Evolutionary conservation across 1,140 invertebrate genomes (phyloP).

Genomic region (Subanguina moxae): DNA sequence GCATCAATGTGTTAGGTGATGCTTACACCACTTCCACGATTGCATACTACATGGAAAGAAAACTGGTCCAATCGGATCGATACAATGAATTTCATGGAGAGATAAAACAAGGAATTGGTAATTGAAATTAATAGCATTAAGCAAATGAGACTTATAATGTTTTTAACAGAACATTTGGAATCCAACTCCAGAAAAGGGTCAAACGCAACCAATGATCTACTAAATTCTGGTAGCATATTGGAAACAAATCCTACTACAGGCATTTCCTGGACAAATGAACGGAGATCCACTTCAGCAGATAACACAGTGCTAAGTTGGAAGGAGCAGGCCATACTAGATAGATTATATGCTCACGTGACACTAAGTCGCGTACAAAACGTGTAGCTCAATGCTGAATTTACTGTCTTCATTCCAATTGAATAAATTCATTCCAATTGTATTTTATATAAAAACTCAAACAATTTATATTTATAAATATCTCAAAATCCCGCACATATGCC

Average conservation of each 20-base stretch:
- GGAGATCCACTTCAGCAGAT: constrained; percentile 7
- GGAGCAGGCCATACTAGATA: constrained; percentile 36
- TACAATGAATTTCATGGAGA: constrained; percentile 48
- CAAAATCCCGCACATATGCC: too few relatives aligned
- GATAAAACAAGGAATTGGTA: constrained; percentile 52
- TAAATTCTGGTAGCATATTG: constrained; percentile 3
- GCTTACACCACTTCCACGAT: constrained; percentile 85
- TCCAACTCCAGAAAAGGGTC: too few relatives aligned
- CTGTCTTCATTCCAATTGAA: too few relatives aligned
- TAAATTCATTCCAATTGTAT: too few relatives aligned
- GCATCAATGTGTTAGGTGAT: constrained; percentile 91
- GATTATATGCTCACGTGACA: constrained; percentile 20
- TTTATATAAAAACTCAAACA: too few relatives aligned
- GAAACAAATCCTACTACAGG: constrained; percentile 1
- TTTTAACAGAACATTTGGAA: not conserved
- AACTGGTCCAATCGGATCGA: constrained; percentile 45
- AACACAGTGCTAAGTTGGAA: constrained; percentile 32
- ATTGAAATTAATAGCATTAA: too few relatives aligned
- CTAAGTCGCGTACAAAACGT: constrained; percentile 35
- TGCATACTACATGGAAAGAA: constrained; percentile 64
- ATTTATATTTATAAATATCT: too few relatives aligned
- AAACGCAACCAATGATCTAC: too few relatives aligned
- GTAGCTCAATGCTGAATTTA: constrained; percentile 6
- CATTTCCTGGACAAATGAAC: not conserved
- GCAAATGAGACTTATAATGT: not conserved